Percentiles rank a stretch among this genome's conserved stretches.
Evolutionary conservation across 2,797 vertebrate species (phyloP).

Genomic region (Parotocinclus haroldoi): DNA sequence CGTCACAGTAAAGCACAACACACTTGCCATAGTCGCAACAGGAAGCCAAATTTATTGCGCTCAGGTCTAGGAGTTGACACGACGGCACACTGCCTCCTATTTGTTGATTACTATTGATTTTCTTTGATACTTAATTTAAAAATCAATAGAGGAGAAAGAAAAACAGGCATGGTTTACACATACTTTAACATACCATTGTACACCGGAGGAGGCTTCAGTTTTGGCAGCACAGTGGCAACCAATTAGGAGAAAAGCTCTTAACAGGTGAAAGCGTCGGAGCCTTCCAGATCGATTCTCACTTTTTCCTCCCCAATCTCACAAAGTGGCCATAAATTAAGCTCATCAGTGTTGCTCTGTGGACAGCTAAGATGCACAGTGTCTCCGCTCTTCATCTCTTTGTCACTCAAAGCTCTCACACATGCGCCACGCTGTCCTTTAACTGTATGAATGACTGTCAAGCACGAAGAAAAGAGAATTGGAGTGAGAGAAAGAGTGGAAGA

Average conservation of each 20-base stretch:
- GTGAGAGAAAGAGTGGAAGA: background rate
- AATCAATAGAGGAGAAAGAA: slow-evolving; percentile 90
- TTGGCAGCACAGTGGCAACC: slow-evolving; percentile 82
- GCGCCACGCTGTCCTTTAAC: slow-evolving; percentile 50
- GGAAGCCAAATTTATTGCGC: slow-evolving; percentile 80
- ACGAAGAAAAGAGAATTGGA: slow-evolving; percentile 11
- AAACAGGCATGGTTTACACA: slow-evolving; percentile 91
- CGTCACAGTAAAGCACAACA: slow-evolving; percentile 32
- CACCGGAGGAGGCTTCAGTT: slow-evolving; percentile 72
- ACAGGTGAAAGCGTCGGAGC: slow-evolving; percentile 83
- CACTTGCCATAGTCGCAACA: slow-evolving; percentile 74
- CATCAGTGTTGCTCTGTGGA: slow-evolving; percentile 85
- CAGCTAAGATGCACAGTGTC: slow-evolving; percentile 81
- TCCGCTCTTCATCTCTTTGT: slow-evolving; percentile 68
- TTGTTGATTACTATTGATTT: slow-evolving; percentile 99
- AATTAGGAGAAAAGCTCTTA: slow-evolving; percentile 98
- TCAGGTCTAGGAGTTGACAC: slow-evolving; percentile 78
- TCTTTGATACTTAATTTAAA: slow-evolving; percentile 96
- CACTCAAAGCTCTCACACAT: slow-evolving; percentile 56
- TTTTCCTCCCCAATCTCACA: slow-evolving; percentile 93
- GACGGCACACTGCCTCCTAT: slow-evolving; percentile 79
- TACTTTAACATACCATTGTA: slow-evolving; percentile 86
- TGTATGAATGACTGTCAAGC: slow-evolving; percentile 36
- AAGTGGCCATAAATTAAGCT: slow-evolving; percentile 98
- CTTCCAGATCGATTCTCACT: slow-evolving; percentile 82